Evolutionary conservation across 2,888 invertebrate genomes (phyloP).

Genomic region (Cephus pulcher): DNA sequence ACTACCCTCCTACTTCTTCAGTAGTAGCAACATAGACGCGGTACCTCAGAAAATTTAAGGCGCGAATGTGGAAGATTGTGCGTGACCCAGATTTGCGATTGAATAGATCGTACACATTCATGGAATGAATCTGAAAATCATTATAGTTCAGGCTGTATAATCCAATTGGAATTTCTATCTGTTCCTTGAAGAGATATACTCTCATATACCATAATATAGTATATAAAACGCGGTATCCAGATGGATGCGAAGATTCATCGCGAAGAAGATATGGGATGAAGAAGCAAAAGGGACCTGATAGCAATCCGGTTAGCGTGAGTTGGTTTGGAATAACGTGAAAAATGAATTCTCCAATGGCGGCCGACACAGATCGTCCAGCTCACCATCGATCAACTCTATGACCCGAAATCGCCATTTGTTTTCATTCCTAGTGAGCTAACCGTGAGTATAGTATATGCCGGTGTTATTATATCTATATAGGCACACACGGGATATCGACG

Average conservation of each 20-base stretch:
- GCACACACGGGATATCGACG: not conserved
- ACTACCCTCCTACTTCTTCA: not conserved
- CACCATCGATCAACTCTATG: conserved; percentile 26
- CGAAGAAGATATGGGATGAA: not conserved
- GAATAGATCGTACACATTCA: not conserved
- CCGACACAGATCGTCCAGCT: not conserved
- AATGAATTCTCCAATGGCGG: not conserved
- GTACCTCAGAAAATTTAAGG: not conserved
- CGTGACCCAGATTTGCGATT: not conserved
- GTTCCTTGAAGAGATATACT: not conserved
- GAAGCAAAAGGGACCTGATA: not conserved
- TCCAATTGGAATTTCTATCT: not conserved
- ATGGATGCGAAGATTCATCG: not conserved
- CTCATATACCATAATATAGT: not conserved
- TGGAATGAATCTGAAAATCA: not conserved
- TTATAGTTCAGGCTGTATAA: not conserved
- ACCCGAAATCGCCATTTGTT: conserved; percentile 32
- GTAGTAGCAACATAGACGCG: not conserved
- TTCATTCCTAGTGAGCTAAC: conserved; percentile 17
- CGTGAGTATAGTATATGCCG: not conserved
- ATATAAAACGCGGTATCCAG: not conserved
- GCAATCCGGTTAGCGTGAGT: not conserved
- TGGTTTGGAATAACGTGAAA: not conserved
- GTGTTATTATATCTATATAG: not conserved
- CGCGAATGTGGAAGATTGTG: not conserved